Evolutionary conservation across 2,888 invertebrate species (phyloP).

Genomic region (Sylvicola fuscatus): DNA sequence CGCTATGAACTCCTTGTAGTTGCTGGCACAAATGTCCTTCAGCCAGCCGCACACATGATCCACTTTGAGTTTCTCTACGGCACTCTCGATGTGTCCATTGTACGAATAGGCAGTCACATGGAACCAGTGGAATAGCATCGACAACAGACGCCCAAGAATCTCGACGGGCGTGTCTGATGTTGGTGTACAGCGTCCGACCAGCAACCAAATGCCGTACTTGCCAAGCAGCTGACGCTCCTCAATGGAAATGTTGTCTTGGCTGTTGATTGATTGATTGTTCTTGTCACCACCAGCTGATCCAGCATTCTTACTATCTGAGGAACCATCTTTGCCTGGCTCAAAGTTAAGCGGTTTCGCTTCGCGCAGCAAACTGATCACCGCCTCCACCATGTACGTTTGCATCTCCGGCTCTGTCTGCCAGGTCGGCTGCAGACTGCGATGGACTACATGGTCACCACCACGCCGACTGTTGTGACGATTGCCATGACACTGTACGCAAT

Average conservation of each 20-base stretch:
- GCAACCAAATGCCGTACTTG: slow-evolving; percentile 91
- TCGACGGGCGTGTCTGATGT: slow-evolving; percentile 55
- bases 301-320: slow-evolving; percentile 16
- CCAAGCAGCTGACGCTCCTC: slow-evolving; percentile 82
- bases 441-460: slow-evolving; percentile 79
- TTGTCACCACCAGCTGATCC: slow-evolving; percentile 21
- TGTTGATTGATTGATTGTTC: slow-evolving; percentile 15
- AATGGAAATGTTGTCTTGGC: slow-evolving; percentile 45
- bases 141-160: slow-evolving; percentile 73
- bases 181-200: slow-evolving; percentile 82
- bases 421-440: slow-evolving; percentile 66
- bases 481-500: slow-evolving; percentile 76
- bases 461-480: slow-evolving; percentile 72
- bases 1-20: slow-evolving; percentile 77
- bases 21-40: slow-evolving; percentile 55
- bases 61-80: slow-evolving; percentile 77
- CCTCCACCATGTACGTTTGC: slow-evolving; percentile 85
- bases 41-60: slow-evolving; percentile 91
- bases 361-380: slow-evolving; percentile 76
- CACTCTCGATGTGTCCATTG: slow-evolving; percentile 70
- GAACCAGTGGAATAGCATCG: slow-evolving; percentile 98
- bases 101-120: slow-evolving; percentile 93
- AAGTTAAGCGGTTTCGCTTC: slow-evolving; percentile 72
- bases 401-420: slow-evolving; percentile 82
- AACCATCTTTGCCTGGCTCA: slow-evolving; percentile 32